These are phyloP conservation scores for Burhinus oedicnemus DNA, from an alignment of 2,113 vertebrate genomes.

Conservation along the genomic window DNA sequence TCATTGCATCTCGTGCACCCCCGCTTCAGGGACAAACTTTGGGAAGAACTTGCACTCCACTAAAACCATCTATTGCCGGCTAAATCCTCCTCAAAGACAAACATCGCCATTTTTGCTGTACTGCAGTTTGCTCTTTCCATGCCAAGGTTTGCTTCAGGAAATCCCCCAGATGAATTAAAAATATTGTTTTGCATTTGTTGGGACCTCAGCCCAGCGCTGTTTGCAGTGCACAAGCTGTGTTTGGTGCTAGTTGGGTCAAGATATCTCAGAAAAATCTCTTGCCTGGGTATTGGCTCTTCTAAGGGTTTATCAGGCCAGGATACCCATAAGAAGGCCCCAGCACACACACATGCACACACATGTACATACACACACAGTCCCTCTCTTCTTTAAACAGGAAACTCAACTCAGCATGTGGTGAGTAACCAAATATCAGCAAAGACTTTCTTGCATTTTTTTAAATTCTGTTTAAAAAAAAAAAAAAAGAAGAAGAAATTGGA, in stretches of 20 bases:
- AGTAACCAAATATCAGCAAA: slow-evolving; percentile 41
- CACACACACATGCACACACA: too few relatives aligned
- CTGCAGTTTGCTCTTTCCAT: neutral
- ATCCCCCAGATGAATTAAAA: slow-evolving; percentile 48
- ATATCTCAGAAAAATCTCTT: slow-evolving; percentile 34
- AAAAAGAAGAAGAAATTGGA: neutral
- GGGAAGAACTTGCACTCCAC: neutral
- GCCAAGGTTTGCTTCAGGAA: slow-evolving; percentile 49
- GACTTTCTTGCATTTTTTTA: neutral
- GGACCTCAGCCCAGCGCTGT: slow-evolving; percentile 7
- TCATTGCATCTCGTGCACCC: neutral
- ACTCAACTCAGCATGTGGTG: slow-evolving; percentile 44
- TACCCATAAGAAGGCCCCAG: neutral
- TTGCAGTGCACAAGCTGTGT: neutral
- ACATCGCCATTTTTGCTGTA: neutral
- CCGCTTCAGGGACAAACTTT: neutral
- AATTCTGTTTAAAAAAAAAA: neutral
- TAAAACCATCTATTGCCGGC: rapidly evolving
- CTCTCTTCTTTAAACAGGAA: slow-evolving; percentile 52
- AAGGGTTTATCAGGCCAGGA: neutral
- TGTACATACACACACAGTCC: neutral
- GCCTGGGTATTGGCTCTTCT: neutral
- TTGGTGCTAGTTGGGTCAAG: slow-evolving; percentile 28
- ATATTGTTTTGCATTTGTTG: slow-evolving; percentile 27
- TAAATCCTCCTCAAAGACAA: slow-evolving; percentile 15